phyloP scores from a whole-genome alignment of 2,888 invertebrate species.

The Melangyna quadrimaculata region DNA sequence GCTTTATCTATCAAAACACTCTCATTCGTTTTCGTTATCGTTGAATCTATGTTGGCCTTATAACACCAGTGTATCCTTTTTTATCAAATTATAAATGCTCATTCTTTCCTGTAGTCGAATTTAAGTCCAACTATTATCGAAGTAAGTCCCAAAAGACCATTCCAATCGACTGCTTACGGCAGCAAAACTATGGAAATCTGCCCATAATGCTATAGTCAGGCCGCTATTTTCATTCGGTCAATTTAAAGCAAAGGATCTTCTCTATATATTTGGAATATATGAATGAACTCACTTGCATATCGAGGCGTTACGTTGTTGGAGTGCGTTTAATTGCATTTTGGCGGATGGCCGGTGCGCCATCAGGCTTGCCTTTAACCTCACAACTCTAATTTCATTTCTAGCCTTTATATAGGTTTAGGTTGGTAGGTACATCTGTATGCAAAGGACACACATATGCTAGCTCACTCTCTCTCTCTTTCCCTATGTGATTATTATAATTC shows the following conservation, averaged over 20 bases:
- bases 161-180: slow-evolving; percentile 21
- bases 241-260: not conserved
- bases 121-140: slow-evolving; percentile 43
- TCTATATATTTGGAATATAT: not conserved
- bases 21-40: not conserved
- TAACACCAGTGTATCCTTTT: not conserved
- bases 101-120: slow-evolving; percentile 18
- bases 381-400: slow-evolving; percentile 24
- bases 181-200: not conserved
- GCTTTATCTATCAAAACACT: not conserved
- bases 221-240: not conserved
- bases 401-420: too few species aligned
- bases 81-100: not conserved
- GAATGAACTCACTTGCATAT: not conserved
- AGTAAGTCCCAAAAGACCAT: slow-evolving; percentile 49
- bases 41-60: not conserved
- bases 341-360: slow-evolving; percentile 19
- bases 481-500: slow-evolving; percentile 68
- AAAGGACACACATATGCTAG: slow-evolving; percentile 31
- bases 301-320: slow-evolving; percentile 36
- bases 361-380: slow-evolving; percentile 28
- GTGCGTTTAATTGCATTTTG: slow-evolving; percentile 60
- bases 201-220: not conserved
- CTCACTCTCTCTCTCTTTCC: slow-evolving; percentile 7
- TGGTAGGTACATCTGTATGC: slow-evolving; percentile 46